Percentiles rank a stretch among this genome's conserved stretches.
Evolutionary conservation across 2,888 invertebrate genomes (phyloP).

Genomic region (Zelleria hepariella): DNA sequence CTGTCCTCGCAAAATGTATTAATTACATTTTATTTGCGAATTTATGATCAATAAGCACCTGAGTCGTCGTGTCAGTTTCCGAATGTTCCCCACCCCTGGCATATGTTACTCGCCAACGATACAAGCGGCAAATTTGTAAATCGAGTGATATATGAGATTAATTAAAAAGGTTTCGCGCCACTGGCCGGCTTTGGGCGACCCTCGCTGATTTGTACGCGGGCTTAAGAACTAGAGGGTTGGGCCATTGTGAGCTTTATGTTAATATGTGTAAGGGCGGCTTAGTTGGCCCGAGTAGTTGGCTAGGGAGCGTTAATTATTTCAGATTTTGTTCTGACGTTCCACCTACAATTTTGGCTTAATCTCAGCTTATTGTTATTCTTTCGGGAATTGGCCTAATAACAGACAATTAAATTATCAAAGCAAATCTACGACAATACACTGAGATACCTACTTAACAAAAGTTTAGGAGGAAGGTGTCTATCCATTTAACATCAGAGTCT

Average conservation of each 20-base stretch:
- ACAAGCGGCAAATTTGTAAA: slow-evolving; percentile 33
- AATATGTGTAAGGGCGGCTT: neutral
- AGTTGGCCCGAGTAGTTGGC: neutral
- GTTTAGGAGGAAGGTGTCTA: too few relatives aligned
- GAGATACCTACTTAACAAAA: too few relatives aligned
- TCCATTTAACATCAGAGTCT: too few relatives aligned
- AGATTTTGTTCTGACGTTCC: neutral
- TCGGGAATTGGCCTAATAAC: too few relatives aligned
- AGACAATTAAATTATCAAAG: too few relatives aligned
- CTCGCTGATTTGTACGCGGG: neutral
- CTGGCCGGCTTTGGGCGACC: neutral
- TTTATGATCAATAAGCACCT: neutral
- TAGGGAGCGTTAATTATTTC: neutral
- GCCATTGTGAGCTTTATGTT: neutral
- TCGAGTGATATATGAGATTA: slow-evolving; percentile 49
- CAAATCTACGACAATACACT: too few relatives aligned
- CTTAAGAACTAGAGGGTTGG: neutral
- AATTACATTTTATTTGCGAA: neutral
- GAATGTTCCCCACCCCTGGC: neutral
- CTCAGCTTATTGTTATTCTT: too few relatives aligned
- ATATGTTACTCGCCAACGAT: slow-evolving; percentile 11
- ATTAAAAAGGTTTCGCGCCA: slow-evolving; percentile 46
- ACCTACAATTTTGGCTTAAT: neutral
- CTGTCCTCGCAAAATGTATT: neutral
- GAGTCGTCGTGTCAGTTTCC: neutral